Evolutionary conservation across 2,113 vertebrate genomes (phyloP), one percentile per base, ranked within the genome.

Genomic region (Callipepla californica): DNA sequence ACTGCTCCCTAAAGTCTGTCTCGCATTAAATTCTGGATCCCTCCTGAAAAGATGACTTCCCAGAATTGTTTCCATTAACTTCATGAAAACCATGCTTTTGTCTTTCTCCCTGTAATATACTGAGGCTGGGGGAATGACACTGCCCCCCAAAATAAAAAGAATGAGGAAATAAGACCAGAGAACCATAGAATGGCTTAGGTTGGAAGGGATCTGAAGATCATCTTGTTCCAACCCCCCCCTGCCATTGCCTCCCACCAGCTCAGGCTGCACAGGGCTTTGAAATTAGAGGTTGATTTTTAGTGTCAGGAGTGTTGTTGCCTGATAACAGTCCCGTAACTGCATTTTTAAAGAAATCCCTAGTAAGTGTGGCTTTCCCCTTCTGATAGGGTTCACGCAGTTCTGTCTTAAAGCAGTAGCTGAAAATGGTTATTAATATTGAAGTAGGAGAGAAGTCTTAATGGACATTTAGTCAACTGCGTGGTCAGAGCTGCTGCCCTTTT

Each of bases 31-130:
- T 80, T 76, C 42, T 92, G 83, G 42, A 84, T 80, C 65, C 21
- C 23, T 80, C 66, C 89, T 76, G 48, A 65, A 85, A 94, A 93
- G 80, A 92, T 91, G 82, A 62, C 81, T 87, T 94, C 90, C 87
- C 72, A 69, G 87, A 82, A 96, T 82, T 89, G 91, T 85, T 95
- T 48, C 74, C 66, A 26, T 76, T 73, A 80, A 81, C 79, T 87
- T 74, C 58, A 74, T 89, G 66, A 80, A 89, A 75, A 16, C 4
- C 7, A 11, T 57, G 5, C 36, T 75, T 89, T 66, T 3, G 2
- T 80, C 17, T 85, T 66, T 90, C 89, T 50, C 53, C 30, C 38
- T 47, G 59, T 91, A 85, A 73, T 42, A 9, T n/a, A 32, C 38
- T 73, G 30, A 81, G 48, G 45, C 67, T 73, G 45, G 36, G 75